Evolutionary conservation across 2,797 vertebrate genomes (phyloP), one percentile per base, ranked within the genome.

Genomic region (Tarsius wallacei): DNA sequence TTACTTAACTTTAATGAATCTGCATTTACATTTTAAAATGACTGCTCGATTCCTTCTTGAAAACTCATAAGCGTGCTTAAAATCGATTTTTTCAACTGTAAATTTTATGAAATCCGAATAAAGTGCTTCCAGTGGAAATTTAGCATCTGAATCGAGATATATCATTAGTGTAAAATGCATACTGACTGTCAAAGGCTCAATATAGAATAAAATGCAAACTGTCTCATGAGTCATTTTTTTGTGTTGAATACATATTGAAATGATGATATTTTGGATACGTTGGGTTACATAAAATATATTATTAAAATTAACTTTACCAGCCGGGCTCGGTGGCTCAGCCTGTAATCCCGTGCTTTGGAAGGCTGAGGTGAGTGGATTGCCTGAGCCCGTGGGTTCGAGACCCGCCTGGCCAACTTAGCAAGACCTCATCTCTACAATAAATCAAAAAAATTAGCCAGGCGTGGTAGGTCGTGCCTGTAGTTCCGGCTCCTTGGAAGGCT

Each of bases 31-130:
- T 84, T 55, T 10, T 13, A 88, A 90, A 84, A 71, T 5, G 10
- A 16, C 0, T 15, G 49, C 9, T 71, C 28, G 33, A 55, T 74
- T 95, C 24, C 33, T 87, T 77, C 36, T 33, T 19, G 47, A 95
- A 84, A 73, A 74, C 28, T 10, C 6, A 0, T 71, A n/a, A 73
- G 28, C 63, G 42, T 55, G 61, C 68, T 74, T 57, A 28, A 49
- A 64, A 51, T 31, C 22, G 86, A 33, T 51, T 88, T 95, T 90
- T 90, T 73, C 51, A 70, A 10, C 14, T 51, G 42, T 85, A 51
- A 87, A n/a, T 91, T 76, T 88, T 82, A 47, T n/a, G 16, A 88
- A 93, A 63, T 89, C 66, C 85, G 53, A 82, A 76, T 81, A 64
- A 49, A 86, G 5, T 71, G 33, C 17, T 57, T 55, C 3, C 33